Evolutionary conservation across 2,113 vertebrate genomes (phyloP), one percentile per base, ranked within the genome.

Genomic region (Megalops atlanticus): DNA sequence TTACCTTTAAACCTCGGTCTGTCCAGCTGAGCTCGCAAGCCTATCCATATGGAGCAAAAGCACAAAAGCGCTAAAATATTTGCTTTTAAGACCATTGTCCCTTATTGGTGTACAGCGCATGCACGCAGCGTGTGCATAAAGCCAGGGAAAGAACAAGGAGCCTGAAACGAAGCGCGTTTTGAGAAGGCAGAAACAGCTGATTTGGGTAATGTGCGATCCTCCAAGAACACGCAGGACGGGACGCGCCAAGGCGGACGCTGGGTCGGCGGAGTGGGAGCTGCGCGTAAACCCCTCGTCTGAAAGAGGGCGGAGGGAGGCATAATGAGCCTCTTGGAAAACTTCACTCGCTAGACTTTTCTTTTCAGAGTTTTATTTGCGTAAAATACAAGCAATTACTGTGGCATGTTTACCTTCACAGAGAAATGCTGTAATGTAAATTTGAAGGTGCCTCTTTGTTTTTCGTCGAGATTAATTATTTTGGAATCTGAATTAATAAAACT

Each of bases 11-110:
- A 87, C 43, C 0, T 87, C 68, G 35, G 2, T 77, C 3, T 77
- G 75, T 49, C n/a, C 64, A 3, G 14, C 76, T 79, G 81, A 52
- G 73, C 18, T 80, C 87, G 88, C 78, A 83, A 86, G 73, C 81
- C 86, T 14, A 87, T 76, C 83, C 85, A 77, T 52, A 72, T 70
- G 39, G 74, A 71, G 27, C 39, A 64, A 74, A 89, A 83, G 88
- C 89, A 88, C 82, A 92, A 81, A 77, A 93, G 84, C 77, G 84
- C 87, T 10, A 92, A 77, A 88, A 92, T 89, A 88, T 71, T 33
- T 83, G 85, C 73, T 11, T 82, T 78, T 78, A 88, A 82, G 86
- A 82, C 91, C 92, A 93, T 93, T 78, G 72, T 83, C 36, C 71
- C 18, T 54, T 58, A 64, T 36, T n/a, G 31, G 47, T 40, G 18